These are phyloP conservation scores for Rhysida immarginata DNA, from an alignment of 1,140 invertebrate species.

Conservation along the genomic window DNA sequence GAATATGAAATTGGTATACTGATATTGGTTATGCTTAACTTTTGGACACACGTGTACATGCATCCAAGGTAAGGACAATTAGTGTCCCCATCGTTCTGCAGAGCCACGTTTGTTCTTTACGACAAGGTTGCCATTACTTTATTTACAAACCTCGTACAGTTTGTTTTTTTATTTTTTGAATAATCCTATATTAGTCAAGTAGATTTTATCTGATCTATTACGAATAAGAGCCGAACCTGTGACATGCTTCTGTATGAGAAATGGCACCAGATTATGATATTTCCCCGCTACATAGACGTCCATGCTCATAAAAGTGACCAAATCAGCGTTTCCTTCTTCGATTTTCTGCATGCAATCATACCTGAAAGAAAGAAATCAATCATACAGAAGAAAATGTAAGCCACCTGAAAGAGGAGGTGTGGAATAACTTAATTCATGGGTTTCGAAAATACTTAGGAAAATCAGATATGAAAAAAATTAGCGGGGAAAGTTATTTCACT, in stretches of 20 bases:
- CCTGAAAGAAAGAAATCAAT: background rate
- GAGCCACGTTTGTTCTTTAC: too few species aligned
- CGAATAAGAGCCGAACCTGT: too few species aligned
- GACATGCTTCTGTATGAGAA: background rate
- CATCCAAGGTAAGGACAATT: too few species aligned
- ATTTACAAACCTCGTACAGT: too few species aligned
- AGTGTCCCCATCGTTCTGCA: too few species aligned
- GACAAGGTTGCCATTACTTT: too few species aligned
- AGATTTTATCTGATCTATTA: too few species aligned
- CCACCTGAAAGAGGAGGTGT: background rate
- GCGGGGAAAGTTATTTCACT: background rate
- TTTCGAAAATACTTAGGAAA: background rate
- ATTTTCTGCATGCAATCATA: conserved; percentile 52
- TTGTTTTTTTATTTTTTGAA: too few species aligned
- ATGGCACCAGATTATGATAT: conserved; percentile 25
- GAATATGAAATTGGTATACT: too few species aligned
- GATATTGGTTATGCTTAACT: too few species aligned
- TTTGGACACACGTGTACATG: too few species aligned
- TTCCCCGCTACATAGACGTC: conserved; percentile 49
- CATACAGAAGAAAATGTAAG: background rate
- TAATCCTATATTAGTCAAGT: too few species aligned
- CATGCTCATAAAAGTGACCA: conserved; percentile 48
- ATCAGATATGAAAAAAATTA: background rate
- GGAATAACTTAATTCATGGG: background rate
- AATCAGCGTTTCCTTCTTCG: conserved; percentile 42